Evolutionary conservation across 2,888 invertebrate genomes (phyloP), one percentile per base, ranked within the genome.

Genomic region (Theristus sp.): DNA sequence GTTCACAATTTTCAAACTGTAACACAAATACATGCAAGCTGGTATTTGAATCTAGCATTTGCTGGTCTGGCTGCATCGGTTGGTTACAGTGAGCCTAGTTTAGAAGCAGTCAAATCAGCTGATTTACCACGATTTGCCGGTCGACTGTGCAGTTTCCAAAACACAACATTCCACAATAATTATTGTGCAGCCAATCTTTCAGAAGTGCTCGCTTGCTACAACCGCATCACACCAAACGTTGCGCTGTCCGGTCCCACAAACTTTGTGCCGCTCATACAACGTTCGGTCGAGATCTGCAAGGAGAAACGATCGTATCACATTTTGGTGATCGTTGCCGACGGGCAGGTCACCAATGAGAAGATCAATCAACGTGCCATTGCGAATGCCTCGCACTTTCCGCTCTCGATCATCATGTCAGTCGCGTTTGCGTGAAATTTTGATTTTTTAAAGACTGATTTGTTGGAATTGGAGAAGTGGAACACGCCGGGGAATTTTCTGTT

Each of bases 211-310:
- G 27, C 3, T 17, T 27, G 24, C 26, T 79, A 79, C 67, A 76
- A 75, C 63, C 68, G 73, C 55, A 70, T 76, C 38, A 76, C 76
- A 28, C 75, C 74, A 1, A 67, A 69, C 56, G 75, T 78, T 3
- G 66, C 69, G 27, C 73, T 79, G 63, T 77, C 77, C 62, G 79
- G 79, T 1, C 79, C 79, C 1, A 80, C 79, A 30, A 78, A 76
- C 66, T 78, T 79, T 65, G 78, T 78, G 17, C 79, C 79, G 10
- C 69, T 80, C 38, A 79, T 79, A 60, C 67, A 75, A 62, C 68
- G 64, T 60, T 76, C 78, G 10, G 73, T 78, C 25, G 74, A 78
- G 61, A 76, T 75, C 24, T 68, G 69, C 59, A 71, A 73, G 60
- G 69, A 70, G 62, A 74, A 75, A 55, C 72, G 72, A 63, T 71